Percentiles rank a stretch among this genome's conserved stretches.
Evolutionary conservation across 2,113 vertebrate species (phyloP).

Genomic region (Fulica atra): DNA sequence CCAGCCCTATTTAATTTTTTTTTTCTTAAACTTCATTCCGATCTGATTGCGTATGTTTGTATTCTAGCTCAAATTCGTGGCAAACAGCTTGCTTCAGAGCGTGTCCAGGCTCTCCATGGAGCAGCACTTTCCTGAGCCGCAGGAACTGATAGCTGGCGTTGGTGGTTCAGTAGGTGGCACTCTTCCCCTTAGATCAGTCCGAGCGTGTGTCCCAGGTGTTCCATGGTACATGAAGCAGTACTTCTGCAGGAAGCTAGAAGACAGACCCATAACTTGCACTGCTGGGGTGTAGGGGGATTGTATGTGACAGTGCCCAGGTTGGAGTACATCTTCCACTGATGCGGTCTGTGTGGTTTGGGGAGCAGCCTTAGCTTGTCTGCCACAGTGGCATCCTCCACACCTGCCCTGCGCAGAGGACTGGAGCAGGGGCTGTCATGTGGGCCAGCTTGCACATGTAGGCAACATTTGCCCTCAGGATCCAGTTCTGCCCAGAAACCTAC

Average conservation of each 20-base stretch:
- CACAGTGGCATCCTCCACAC: fast-evolving
- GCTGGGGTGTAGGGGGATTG: not conserved
- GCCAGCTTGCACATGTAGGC: not conserved
- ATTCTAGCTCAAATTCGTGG: not conserved
- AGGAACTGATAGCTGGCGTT: not conserved
- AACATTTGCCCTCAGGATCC: not conserved
- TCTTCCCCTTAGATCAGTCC: constrained; percentile 44
- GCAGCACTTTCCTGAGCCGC: not conserved
- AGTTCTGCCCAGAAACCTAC: not conserved
- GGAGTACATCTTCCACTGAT: not conserved
- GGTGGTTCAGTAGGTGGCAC: constrained; percentile 55
- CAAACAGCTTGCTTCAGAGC: not conserved
- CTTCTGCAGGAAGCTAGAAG: not conserved
- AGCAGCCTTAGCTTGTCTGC: not conserved
- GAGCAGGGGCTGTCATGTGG: too few relatives aligned
- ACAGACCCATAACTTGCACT: not conserved
- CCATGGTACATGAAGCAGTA: fast-evolving
- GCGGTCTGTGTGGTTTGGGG: too few relatives aligned
- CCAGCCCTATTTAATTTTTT: not conserved
- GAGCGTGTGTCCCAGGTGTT: not conserved
- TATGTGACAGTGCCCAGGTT: fast-evolving
- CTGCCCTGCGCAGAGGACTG: not conserved
- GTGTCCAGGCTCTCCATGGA: not conserved
- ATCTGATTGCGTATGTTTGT: not conserved
- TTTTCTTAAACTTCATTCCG: not conserved